These are phyloP conservation scores for Triplophysa rosa DNA, from an alignment of 2,113 vertebrate species.

Conservation along the genomic window DNA sequence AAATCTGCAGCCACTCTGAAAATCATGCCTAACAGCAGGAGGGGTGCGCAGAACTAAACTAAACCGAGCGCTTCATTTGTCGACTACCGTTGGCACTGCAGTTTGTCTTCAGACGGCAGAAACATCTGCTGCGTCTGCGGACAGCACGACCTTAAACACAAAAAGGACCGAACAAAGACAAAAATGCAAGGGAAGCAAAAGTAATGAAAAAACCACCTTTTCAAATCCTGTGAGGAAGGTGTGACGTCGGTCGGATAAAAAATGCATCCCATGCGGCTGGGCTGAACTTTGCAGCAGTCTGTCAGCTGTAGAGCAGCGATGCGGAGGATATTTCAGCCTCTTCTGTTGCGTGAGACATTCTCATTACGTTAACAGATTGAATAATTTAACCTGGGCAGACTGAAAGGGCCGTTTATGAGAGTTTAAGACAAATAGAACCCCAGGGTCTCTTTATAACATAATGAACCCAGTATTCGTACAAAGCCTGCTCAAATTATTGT, in stretches of 20 bases:
- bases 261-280: slow-evolving; percentile 16
- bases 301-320: slow-evolving; percentile 8
- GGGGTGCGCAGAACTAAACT: not conserved
- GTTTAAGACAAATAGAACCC: slow-evolving; percentile 40
- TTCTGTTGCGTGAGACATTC: slow-evolving; percentile 10
- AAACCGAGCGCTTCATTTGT: not conserved
- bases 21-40: not conserved
- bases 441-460: slow-evolving; percentile 13
- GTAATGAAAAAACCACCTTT: slow-evolving; percentile 26
- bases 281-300: not conserved
- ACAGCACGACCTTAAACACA: slow-evolving; percentile 36
- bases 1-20: slow-evolving; percentile 11
- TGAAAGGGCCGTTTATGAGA: slow-evolving; percentile 8
- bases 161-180: not conserved
- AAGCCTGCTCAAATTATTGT: not conserved
- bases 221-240: not conserved
- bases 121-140: not conserved
- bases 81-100: slow-evolving; percentile 9
- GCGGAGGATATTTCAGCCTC: slow-evolving; percentile 35
- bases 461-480: not conserved
- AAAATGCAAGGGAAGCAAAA: slow-evolving; percentile 43
- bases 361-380: slow-evolving; percentile 48
- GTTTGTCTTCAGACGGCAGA: slow-evolving; percentile 36
- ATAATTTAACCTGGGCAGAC: slow-evolving; percentile 40
- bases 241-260: slow-evolving; percentile 31